These are phyloP conservation scores for Macrotrachela quadricornifera DNA, from an alignment of 1,140 invertebrate genomes.

Conservation along the genomic window DNA sequence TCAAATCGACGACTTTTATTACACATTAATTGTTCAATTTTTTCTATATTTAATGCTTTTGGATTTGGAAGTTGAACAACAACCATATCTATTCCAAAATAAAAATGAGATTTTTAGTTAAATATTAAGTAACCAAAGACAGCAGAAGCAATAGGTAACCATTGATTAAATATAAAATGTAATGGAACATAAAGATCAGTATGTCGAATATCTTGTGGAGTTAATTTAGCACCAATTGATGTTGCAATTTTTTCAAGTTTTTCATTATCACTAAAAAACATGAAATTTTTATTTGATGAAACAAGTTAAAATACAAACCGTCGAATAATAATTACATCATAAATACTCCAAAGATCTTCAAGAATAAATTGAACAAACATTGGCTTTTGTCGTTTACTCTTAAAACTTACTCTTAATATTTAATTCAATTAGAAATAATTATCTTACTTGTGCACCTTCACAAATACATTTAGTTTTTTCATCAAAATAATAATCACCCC, in stretches of 20 bases:
- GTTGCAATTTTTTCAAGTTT: conserved; percentile 6
- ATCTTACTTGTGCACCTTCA: conserved; percentile 55
- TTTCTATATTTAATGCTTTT: not conserved
- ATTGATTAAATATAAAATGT: conserved; percentile 3
- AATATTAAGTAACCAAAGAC: conserved; percentile 8
- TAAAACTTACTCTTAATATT: conserved; percentile 7
- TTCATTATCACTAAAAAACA: not conserved
- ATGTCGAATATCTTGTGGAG: conserved; percentile 6
- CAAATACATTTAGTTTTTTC: conserved; percentile 60
- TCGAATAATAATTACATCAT: not conserved
- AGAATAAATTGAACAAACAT: conserved; percentile 84
- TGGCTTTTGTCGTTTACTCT: conserved; percentile 69
- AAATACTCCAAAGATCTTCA: conserved; percentile 58
- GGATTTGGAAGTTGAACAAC: not conserved
- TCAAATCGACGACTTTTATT: conserved; percentile 44
- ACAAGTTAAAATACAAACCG: not conserved
- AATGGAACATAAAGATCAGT: conserved; percentile 2
- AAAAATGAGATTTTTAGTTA: not conserved
- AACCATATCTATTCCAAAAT: not conserved
- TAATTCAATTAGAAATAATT: not conserved
- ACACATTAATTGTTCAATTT: conserved; percentile 41
- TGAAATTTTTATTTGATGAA: not conserved
- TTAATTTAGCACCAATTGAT: conserved; percentile 3
- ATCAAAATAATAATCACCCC: conserved; percentile 87
- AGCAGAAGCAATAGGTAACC: conserved; percentile 6